Evolutionary conservation across 2,797 vertebrate genomes (phyloP), one percentile per base, ranked within the genome.

Genomic region (Leptodactylus fallax): DNA sequence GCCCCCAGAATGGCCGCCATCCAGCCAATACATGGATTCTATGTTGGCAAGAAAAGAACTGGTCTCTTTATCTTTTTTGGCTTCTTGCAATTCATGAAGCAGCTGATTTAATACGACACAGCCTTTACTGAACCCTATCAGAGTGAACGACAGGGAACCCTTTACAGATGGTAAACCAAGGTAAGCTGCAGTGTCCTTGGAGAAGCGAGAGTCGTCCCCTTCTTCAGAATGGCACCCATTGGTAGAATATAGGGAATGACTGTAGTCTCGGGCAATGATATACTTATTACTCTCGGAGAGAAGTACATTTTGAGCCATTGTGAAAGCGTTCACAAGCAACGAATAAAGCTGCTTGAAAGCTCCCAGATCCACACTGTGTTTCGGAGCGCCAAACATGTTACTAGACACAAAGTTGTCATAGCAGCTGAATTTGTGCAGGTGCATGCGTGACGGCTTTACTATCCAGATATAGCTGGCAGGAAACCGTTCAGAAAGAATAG

Each of bases 31-130:
- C 92, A 99, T 96, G 58, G 97, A 96, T 19, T 94, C 95, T 90
- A 99, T 93, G 88, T 91, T 94, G 78, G 93, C 92, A 36, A 97
- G 88, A 85, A 99, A 99, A 91, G 91, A 80, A 1, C 94, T 91
- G 80, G 95, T 92, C 86, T 93, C 94, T 11, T 94, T 96, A 92
- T 98, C 96, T 6, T 95, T 94, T 89, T 93, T 95, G 25, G 97
- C 97, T 83, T 96, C 95, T 12, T 94, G 94, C 87, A 99, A 92
- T 94, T 99, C 98, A 90, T 98, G 95, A 82, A 97, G 95, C 90
- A 99, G 94, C 92, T 99, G 98, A 94, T 99, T 99, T 89, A 99
- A 95, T 91, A 99, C 98, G 92, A 99, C 98, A 67, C 98, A 99
- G 77, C 98, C 98, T 95, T 99, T 99, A 92, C 98, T 99, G 95